Percentiles rank a stretch among this genome's conserved stretches.
These are phyloP conservation scores for Colletes collaris DNA, from an alignment of 2,888 invertebrate species.

Conservation along the genomic window DNA sequence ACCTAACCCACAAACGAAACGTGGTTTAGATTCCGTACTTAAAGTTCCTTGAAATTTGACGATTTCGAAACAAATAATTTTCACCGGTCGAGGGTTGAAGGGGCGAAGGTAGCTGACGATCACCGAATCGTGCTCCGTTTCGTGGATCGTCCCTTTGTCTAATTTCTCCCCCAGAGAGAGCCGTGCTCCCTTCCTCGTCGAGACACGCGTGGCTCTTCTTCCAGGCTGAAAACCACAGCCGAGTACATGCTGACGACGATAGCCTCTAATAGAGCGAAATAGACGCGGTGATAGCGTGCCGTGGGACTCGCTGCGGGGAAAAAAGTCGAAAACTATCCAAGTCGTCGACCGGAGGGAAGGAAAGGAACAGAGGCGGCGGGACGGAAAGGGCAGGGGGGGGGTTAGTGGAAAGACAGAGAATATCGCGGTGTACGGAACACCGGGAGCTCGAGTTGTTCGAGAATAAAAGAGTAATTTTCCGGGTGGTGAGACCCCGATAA, in stretches of 20 bases:
- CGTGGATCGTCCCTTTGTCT: slow-evolving; percentile 17
- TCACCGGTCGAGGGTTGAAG: too few relatives aligned
- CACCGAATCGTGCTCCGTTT: slow-evolving; percentile 10
- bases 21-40: too few relatives aligned
- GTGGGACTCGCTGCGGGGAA: slow-evolving; percentile 10
- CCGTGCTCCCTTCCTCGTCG: slow-evolving; percentile 19
- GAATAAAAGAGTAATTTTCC: slow-evolving; percentile 83
- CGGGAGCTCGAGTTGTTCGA: slow-evolving; percentile 77
- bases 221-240: slow-evolving; percentile 27
- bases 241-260: slow-evolving; percentile 55
- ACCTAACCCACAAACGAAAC: too few relatives aligned
- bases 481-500: slow-evolving; percentile 82
- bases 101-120: not conserved
- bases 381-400: slow-evolving; percentile 19
- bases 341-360: slow-evolving; percentile 48
- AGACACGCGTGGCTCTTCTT: slow-evolving; percentile 7
- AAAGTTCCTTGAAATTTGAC: too few relatives aligned
- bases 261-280: slow-evolving; percentile 71
- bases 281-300: slow-evolving; percentile 44
- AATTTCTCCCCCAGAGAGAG: not conserved
- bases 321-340: slow-evolving; percentile 53
- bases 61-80: too few relatives aligned
- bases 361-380: slow-evolving; percentile 41
- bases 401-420: slow-evolving; percentile 49
- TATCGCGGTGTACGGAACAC: slow-evolving; percentile 70